A percentile compares a stretch with the other conserved stretches of the same genome.
phyloP scores from a whole-genome alignment of 2,113 vertebrate species.

The Sinocyclocheilus anshuiensis region DNA sequence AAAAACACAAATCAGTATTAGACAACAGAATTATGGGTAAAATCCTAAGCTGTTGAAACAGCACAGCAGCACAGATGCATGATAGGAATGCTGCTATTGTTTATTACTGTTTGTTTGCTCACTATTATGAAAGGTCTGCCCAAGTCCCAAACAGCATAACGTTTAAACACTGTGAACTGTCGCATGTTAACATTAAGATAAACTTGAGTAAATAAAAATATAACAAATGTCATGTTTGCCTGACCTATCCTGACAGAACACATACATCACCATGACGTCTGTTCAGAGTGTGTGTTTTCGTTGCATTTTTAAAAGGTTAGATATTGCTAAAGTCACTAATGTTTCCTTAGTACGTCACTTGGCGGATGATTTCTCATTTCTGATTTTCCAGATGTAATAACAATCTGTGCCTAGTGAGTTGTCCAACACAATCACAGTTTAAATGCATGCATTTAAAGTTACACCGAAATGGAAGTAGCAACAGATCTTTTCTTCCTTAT shows the following conservation, averaged over 20 bases:
- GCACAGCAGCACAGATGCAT: not conserved
- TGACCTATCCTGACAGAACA: not conserved
- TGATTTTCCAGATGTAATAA: too few relatives aligned
- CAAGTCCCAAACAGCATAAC: not conserved
- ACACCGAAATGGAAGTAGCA: too few relatives aligned
- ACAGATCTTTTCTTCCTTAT: too few relatives aligned
- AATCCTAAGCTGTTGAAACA: not conserved
- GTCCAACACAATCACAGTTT: too few relatives aligned
- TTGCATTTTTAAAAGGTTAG: not conserved
- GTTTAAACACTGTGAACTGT: not conserved
- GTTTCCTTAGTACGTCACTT: not conserved
- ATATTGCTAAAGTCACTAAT: not conserved
- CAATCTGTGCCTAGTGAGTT: too few relatives aligned
- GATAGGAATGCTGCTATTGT: not conserved
- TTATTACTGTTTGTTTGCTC: not conserved
- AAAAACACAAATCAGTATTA: constrained; percentile 48
- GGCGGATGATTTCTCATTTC: not conserved
- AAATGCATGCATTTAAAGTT: too few relatives aligned
- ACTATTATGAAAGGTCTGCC: not conserved
- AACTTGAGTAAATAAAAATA: constrained; percentile 7
- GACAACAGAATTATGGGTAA: not conserved
- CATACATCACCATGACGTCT: not conserved
- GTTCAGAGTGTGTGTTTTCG: not conserved
- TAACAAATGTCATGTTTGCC: not conserved
- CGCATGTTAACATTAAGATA: not conserved